Percentiles rank a stretch among this genome's conserved stretches.
Evolutionary conservation across 2,888 invertebrate genomes (phyloP).

Genomic region (Drosophila buzzatii): DNA sequence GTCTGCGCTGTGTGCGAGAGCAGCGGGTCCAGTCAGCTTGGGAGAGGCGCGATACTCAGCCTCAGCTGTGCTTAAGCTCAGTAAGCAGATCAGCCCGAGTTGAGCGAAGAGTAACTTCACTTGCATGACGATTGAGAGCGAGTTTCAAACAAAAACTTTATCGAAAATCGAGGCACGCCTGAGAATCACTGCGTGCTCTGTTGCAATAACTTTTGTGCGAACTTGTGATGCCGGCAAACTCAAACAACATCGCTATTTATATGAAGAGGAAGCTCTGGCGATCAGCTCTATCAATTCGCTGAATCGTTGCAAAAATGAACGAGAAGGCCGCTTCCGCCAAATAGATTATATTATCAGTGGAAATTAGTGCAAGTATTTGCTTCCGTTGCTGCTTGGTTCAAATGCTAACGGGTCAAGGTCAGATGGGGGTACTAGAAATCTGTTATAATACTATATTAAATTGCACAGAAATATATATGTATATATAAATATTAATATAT

Average conservation of each 20-base stretch:
- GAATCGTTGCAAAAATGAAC: constrained; percentile 25
- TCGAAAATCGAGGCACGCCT: constrained; percentile 57
- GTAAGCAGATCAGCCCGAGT: constrained; percentile 24
- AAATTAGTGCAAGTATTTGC: constrained; percentile 15
- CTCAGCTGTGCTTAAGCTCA: background rate
- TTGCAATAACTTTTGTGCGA: constrained; percentile 36
- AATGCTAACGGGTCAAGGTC: constrained; percentile 42
- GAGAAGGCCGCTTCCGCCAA: constrained; percentile 60
- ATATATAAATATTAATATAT: background rate
- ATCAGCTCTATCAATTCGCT: constrained; percentile 49
- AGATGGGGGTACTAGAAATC: background rate
- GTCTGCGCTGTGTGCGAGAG: constrained; percentile 44
- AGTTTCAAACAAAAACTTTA: constrained; percentile 15
- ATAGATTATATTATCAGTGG: constrained; percentile 46
- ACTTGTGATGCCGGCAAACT: constrained; percentile 30
- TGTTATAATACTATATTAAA: background rate
- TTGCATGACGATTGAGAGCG: background rate
- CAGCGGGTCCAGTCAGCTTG: constrained; percentile 60
- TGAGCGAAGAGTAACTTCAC: constrained; percentile 1
- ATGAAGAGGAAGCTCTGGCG: constrained; percentile 40
- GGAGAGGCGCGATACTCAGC: constrained; percentile 67
- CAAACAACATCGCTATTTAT: constrained; percentile 44
- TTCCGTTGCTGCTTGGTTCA: constrained; percentile 61
- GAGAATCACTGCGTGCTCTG: constrained; percentile 67
- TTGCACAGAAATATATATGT: background rate